phyloP scores from a whole-genome alignment of 2,888 invertebrate genomes.

The Cantharis nigra region DNA sequence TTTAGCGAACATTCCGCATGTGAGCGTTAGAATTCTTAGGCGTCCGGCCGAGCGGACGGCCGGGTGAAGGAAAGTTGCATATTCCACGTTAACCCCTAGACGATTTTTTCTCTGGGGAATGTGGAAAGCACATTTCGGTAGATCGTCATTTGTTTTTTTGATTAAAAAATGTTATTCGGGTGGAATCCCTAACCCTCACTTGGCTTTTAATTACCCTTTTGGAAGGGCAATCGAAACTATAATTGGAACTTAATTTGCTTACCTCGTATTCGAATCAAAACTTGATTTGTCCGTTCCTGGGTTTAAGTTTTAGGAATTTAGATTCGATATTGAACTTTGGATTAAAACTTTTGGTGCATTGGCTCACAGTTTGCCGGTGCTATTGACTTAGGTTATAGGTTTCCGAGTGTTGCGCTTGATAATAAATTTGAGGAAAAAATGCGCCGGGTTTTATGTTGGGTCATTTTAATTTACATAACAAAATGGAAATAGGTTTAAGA shows the following conservation, averaged over 20 bases:
- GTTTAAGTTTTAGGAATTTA: background rate
- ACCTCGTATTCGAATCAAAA: background rate
- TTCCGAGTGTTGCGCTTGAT: background rate
- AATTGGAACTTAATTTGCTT: background rate
- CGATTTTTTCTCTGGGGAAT: background rate
- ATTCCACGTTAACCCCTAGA: background rate
- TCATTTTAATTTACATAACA: background rate
- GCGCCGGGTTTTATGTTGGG: background rate
- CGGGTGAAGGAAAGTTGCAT: background rate
- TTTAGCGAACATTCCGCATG: too few relatives aligned
- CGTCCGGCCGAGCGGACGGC: too few relatives aligned
- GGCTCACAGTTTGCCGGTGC: background rate
- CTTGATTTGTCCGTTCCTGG: background rate
- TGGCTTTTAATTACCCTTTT: background rate
- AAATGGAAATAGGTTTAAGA: background rate
- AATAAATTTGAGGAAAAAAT: background rate
- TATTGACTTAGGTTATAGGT: background rate
- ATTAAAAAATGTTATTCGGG: background rate
- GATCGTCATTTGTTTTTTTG: background rate
- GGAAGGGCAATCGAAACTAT: background rate
- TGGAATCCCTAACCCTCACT: background rate
- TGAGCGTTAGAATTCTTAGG: too few relatives aligned
- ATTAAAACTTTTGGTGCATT: background rate
- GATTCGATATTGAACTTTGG: background rate
- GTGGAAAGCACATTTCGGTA: background rate